Conservation (phyloP, 2,888 invertebrate genomes). For the Strigamia maritima region DNA sequence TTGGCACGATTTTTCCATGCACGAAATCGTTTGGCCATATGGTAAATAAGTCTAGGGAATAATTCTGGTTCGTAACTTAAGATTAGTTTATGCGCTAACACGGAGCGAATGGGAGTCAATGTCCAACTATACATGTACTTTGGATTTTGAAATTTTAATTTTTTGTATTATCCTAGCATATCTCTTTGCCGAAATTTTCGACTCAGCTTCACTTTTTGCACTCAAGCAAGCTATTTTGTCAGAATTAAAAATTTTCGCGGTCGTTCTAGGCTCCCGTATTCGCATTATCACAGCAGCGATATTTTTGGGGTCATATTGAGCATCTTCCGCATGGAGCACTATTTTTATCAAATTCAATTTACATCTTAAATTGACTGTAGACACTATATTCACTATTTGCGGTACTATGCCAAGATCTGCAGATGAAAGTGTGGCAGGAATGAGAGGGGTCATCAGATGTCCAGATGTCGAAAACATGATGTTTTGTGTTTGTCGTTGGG, state of each 20-base stretch:
- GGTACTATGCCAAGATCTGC: conserved; percentile 92
- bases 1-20: conserved; percentile 98
- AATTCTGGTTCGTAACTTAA: conserved; percentile 93
- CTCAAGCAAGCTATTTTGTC: conserved; percentile 87
- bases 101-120: conserved; percentile 77
- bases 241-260: conserved; percentile 76
- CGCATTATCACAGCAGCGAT: conserved; percentile 99
- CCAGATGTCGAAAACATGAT: conserved; percentile 62
- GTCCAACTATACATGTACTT: conserved; percentile 84
- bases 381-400: conserved; percentile 93
- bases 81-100: conserved; percentile 77
- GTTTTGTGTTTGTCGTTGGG: conserved; percentile 76
- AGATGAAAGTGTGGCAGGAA: conserved; percentile 84
- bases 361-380: conserved; percentile 93
- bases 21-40: conserved; percentile 99
- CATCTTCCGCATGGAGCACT: conserved; percentile 94
- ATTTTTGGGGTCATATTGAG: conserved; percentile 98
- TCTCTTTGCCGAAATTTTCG: conserved; percentile 72
- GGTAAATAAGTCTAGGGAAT: conserved; percentile 96
- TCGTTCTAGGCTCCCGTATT: conserved; percentile 75
- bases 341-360: conserved; percentile 95
- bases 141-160: conserved; percentile 73
- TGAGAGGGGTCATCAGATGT: conserved; percentile 63
- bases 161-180: conserved; percentile 80
- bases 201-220: conserved; percentile 77